These are phyloP conservation scores for Rhagium mordax DNA, from an alignment of 2,888 invertebrate genomes.

Conservation along the genomic window DNA sequence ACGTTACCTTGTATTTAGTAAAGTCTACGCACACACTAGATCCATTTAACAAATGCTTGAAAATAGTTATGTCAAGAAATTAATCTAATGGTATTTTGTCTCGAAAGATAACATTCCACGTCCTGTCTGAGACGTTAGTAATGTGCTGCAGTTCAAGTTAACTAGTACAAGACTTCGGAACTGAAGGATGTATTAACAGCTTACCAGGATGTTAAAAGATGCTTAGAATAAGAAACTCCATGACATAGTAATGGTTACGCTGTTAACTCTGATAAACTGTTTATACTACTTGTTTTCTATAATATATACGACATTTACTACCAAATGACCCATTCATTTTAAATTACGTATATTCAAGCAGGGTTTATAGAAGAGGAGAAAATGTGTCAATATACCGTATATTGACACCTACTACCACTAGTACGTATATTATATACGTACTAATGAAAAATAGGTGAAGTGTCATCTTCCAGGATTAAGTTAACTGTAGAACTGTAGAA, in stretches of 20 bases:
- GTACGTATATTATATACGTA: too few relatives aligned
- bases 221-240: not conserved
- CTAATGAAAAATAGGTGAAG: too few relatives aligned
- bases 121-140: not conserved
- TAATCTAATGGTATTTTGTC: not conserved
- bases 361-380: too few relatives aligned
- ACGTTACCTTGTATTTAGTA: too few relatives aligned
- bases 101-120: not conserved
- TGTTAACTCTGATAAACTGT: not conserved
- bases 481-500: too few relatives aligned
- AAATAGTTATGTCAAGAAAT: not conserved
- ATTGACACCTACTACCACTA: too few relatives aligned
- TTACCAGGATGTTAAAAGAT: not conserved
- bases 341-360: too few relatives aligned
- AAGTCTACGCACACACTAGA: too few relatives aligned
- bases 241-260: not conserved
- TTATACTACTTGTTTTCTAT: not conserved
- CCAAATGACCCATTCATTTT: too few relatives aligned
- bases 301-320: not conserved
- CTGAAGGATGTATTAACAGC: not conserved
- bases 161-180: not conserved
- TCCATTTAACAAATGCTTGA: not conserved
- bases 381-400: too few relatives aligned
- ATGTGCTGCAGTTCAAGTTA: not conserved
- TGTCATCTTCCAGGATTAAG: too few relatives aligned